Conservation (phyloP, 2,797 vertebrate genomes). For the Sebastes taczanowskii region DNA sequence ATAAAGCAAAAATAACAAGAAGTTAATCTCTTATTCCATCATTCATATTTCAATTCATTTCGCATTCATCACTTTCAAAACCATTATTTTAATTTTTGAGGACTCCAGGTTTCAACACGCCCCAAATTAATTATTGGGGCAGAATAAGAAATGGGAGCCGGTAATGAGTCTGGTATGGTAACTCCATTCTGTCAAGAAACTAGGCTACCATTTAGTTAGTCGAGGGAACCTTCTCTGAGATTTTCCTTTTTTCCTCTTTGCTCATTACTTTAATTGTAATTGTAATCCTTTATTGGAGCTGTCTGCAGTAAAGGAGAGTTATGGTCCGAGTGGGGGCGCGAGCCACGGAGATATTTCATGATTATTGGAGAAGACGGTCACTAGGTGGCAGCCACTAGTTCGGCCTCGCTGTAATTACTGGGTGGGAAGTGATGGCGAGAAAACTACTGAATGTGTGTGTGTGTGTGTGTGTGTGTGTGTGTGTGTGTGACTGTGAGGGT, state of each 20-base stretch:
- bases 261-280: slow-evolving; percentile 89
- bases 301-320: slow-evolving; percentile 87
- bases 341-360: slow-evolving; percentile 84
- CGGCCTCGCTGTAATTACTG: slow-evolving; percentile 78
- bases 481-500: slow-evolving; percentile 18
- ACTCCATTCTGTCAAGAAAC: slow-evolving; percentile 80
- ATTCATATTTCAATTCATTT: slow-evolving; percentile 64
- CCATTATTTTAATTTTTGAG: slow-evolving; percentile 75
- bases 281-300: slow-evolving; percentile 87
- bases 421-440: slow-evolving; percentile 67
- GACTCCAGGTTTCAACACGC: slow-evolving; percentile 71
- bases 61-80: slow-evolving; percentile 66
- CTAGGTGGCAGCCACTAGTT: slow-evolving; percentile 85
- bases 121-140: slow-evolving; percentile 79
- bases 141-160: slow-evolving; percentile 69
- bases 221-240: slow-evolving; percentile 79
- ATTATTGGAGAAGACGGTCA: slow-evolving; percentile 86
- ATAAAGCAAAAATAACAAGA: slow-evolving; percentile 63
- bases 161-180: slow-evolving; percentile 78
- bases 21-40: slow-evolving; percentile 39
- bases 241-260: slow-evolving; percentile 82
- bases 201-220: slow-evolving; percentile 82
- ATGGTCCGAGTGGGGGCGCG: slow-evolving; percentile 79
- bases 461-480: too few species aligned
- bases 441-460: slow-evolving; percentile 12